Evolutionary conservation across 2,888 invertebrate species (phyloP), one percentile per base, ranked within the genome.

Genomic region (Galerucella calmariensis): DNA sequence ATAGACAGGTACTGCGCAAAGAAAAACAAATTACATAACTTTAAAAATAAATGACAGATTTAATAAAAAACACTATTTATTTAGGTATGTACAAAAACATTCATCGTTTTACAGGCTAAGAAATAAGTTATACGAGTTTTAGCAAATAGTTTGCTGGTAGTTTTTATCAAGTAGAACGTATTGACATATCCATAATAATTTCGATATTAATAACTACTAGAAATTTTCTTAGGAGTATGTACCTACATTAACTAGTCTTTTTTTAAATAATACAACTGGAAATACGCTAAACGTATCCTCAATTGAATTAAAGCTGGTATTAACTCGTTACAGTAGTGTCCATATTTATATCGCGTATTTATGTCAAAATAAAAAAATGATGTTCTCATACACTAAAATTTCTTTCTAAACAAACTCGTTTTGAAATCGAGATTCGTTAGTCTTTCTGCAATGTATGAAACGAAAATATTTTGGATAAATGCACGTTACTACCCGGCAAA

Each of bases 31-130:
- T 75, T 75, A 75, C 66, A 72, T 69, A 75, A 75, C 72, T 67
- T 58, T 48, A 14, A 12, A 20, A 63, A 27, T 62, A 69, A 72
- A 66, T 69, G 72, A 69, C 66, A 72, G 46, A 72, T 66, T 72
- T 66, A 41, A 11, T 59, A 48, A 44, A 66, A 65, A 46, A 41
- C 41, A 65, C 35, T 75, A 63, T 56, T 16, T 68, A 67, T 51
- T 73, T 67, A 20, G 65, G 69, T 74, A 56, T 69, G 59, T 72
- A 66, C 58, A 77, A 76, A 73, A 74, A 78, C 73, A 78, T 70
- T 72, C 56, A 56, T 16, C 8, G 20, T 56, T 10, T 56, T 56
- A 3, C 56, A 9, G 10, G 10, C 4, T 9, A 56, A 2, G 2
- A 56, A 20, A 56, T 56, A 51, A 51, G 8, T 51, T 51, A n/a